Percentiles rank a stretch among this genome's conserved stretches.
Evolutionary conservation across 2,797 vertebrate species (phyloP).

Genomic region (Enteromius thamalakanensis): DNA sequence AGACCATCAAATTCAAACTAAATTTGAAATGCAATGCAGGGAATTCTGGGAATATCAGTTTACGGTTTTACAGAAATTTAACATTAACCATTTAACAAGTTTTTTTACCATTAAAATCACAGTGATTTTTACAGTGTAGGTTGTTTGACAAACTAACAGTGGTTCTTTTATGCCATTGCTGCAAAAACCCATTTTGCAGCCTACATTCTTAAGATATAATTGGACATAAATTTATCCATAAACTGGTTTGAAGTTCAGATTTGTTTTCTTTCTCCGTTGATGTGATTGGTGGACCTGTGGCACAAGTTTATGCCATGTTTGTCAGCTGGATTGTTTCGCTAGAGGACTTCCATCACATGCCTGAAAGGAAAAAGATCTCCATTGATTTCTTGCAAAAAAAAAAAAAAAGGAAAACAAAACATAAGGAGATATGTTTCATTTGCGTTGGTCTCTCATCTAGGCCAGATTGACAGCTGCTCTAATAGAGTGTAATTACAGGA

Average conservation of each 20-base stretch:
- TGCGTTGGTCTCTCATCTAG: slow-evolving; percentile 80
- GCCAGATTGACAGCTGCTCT: slow-evolving; percentile 80
- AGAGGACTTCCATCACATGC: neutral
- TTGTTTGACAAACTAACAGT: neutral
- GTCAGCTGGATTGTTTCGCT: slow-evolving; percentile 16
- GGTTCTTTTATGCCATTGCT: neutral
- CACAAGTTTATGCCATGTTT: slow-evolving; percentile 9
- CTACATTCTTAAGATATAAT: neutral
- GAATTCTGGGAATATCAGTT: too few relatives aligned
- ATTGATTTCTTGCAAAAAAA: slow-evolving; percentile 28
- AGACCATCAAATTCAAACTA: too few relatives aligned
- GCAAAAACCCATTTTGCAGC: neutral
- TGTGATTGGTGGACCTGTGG: slow-evolving; percentile 3
- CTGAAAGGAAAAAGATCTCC: slow-evolving; percentile 29
- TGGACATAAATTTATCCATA: too few relatives aligned
- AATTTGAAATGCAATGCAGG: too few relatives aligned
- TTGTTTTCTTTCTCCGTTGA: too few relatives aligned
- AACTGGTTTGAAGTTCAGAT: neutral
- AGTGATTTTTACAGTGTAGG: neutral
- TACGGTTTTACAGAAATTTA: too few relatives aligned
- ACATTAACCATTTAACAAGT: too few relatives aligned
- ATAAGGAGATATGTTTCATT: slow-evolving; percentile 75
- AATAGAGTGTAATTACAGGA: slow-evolving; percentile 83
- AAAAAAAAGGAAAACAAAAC: slow-evolving; percentile 47
- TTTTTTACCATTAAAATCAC: too few relatives aligned